phyloP scores from a whole-genome alignment of 37 sponge, comb jelly and placozoan genomes.

The Tethya wilhelma region DNA sequence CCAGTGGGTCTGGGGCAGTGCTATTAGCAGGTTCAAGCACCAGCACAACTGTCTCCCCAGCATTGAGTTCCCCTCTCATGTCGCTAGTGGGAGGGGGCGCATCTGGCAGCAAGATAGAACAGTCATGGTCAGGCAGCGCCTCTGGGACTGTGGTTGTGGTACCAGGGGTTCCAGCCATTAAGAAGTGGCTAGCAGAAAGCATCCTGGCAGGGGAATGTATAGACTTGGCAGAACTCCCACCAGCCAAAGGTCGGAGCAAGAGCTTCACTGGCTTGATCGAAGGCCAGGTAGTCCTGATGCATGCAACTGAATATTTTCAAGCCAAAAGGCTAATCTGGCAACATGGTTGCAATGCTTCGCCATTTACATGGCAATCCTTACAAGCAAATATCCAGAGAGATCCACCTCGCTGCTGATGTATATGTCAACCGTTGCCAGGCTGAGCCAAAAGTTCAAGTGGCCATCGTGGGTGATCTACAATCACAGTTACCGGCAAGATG shows the following conservation, averaged over 20 bases:
- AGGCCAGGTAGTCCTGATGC: slow-evolving; percentile 5
- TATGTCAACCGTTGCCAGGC: not conserved
- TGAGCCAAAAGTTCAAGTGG: slow-evolving; percentile 22
- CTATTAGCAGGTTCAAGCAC: too few species aligned
- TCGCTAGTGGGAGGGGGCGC: not conserved
- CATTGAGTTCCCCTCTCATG: too few species aligned
- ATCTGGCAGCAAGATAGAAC: not conserved
- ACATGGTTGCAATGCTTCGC: slow-evolving; percentile 1
- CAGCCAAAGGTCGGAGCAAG: slow-evolving; percentile 4
- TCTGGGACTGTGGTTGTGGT: not conserved
- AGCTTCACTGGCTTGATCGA: not conserved
- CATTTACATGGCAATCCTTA: too few species aligned
- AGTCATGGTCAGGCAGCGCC: not conserved
- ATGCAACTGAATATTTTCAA: not conserved
- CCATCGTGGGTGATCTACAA: slow-evolving; percentile 26
- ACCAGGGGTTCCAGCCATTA: slow-evolving; percentile 9
- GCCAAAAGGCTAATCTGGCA: not conserved
- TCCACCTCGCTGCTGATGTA: not conserved
- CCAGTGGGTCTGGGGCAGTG: too few species aligned
- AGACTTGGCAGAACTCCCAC: slow-evolving; percentile 5
- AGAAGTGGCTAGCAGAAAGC: not conserved
- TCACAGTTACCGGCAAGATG: slow-evolving; percentile 14
- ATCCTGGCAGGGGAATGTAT: slow-evolving; percentile 9
- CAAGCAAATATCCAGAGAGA: not conserved
- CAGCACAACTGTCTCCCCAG: too few species aligned